Base-by-base conservation (phyloP, 2,113 vertebrate species). In the Nothoprocta perdicaria region DNA sequence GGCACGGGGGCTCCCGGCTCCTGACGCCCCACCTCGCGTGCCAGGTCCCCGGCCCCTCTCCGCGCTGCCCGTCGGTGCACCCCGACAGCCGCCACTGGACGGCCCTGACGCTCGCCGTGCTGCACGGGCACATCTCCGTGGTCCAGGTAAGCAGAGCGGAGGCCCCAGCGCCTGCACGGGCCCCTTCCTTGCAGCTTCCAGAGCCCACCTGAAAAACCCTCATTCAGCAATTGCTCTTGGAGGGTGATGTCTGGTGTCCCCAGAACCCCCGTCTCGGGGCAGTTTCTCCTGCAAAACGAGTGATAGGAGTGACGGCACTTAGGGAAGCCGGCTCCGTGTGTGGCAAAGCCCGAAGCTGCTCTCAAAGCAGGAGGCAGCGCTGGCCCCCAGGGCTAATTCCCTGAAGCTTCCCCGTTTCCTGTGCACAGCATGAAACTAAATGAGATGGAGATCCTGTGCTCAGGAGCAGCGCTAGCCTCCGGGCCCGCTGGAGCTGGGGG, bases 51-150 rank as follows among this genome's bases (percentile, higher is more conserved):
- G 97, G 97, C 5, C 98, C 96, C 94, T 99, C 98, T 33, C 98
- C 97, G 2, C 98, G 98, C 33, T 94, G 98, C 95, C 99, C 99
- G 1, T 99, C 99, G 1, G 98, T 99, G n/a, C 98, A 99, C n/a
- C 99, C 99, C 0, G 99, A 99, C 95, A 99, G 98, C 92, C 98
- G 99, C 7, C 98, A 99, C 96, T 99, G 99, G 99, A 99, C 98
- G 0, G 98, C 99, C 0, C 98, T 99, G 55, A 99, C 99, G 2
- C 99, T 99, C 0, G 99, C 99, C 0, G 99, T 99, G 69, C 66
- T 99, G 12, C 99, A 99, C 0, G 99, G 99, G 58, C 99, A 99
- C 96, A 99, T 99, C 95, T 99, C 99, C 0, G 99, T 99, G 1
- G 99, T 99, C 4, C 99, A 99, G 99, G 99, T 99, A 48, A 95